A percentile compares a stretch with the other conserved stretches of the same genome.
These are phyloP conservation scores for Thamnophis elegans DNA, from an alignment of 2,797 vertebrate genomes.

Conservation along the genomic window DNA sequence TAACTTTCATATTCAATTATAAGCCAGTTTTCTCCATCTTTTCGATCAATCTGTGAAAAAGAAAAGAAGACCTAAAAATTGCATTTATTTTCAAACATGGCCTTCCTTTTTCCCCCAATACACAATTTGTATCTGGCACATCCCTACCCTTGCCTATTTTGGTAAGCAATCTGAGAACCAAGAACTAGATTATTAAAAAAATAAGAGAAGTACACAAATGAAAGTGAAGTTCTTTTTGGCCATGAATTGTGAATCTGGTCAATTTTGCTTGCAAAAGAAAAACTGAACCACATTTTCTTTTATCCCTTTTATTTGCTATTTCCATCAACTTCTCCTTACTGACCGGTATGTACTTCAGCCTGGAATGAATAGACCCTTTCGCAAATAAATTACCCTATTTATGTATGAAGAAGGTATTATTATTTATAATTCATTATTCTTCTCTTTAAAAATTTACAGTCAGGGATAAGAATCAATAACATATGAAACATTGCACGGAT, in stretches of 20 bases:
- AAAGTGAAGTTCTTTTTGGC: neutral
- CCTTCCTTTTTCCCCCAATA: neutral
- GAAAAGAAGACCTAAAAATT: neutral
- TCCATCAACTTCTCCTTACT: slow-evolving; percentile 1
- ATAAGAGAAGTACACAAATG: neutral
- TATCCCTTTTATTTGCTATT: neutral
- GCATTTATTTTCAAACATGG: neutral
- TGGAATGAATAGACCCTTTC: neutral
- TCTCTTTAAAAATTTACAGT: slow-evolving; percentile 32
- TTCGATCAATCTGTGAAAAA: neutral
- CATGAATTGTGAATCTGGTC: neutral
- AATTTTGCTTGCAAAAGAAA: neutral
- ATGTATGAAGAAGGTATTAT: neutral
- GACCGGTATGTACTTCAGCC: neutral
- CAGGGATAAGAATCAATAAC: slow-evolving; percentile 18
- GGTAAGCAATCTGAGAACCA: neutral
- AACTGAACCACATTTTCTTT: neutral
- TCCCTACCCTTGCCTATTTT: neutral
- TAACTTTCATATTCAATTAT: neutral
- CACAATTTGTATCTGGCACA: neutral
- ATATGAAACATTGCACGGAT: slow-evolving; percentile 30
- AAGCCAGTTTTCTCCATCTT: neutral
- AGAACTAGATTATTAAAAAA: neutral
- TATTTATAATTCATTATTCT: slow-evolving; percentile 40
- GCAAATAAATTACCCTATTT: slow-evolving; percentile 4